Percentiles rank a stretch among this genome's conserved stretches.
phyloP scores from a whole-genome alignment of 2,888 invertebrate species.

The Caenorhabditis afra region DNA sequence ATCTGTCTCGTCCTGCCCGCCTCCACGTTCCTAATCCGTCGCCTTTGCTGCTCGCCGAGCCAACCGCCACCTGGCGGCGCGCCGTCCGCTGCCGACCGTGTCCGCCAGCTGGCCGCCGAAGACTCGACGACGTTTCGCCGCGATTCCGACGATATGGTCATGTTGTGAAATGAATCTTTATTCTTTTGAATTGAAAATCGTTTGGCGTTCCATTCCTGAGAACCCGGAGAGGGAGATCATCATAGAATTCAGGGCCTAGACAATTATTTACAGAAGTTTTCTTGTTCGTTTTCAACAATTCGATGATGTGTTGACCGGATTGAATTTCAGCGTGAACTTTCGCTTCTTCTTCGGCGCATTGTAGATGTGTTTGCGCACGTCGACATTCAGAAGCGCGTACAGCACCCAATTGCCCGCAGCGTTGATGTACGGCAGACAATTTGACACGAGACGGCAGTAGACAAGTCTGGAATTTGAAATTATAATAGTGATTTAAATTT shows the following conservation, averaged over 20 bases:
- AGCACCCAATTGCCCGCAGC: constrained; percentile 77
- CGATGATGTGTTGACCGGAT: constrained; percentile 50
- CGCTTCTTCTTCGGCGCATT: constrained; percentile 61
- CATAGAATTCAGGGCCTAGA: background rate
- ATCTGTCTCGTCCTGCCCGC: constrained; percentile 57
- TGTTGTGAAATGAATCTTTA: constrained; percentile 48
- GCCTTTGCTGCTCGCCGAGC: constrained; percentile 24
- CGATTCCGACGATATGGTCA: constrained; percentile 57
- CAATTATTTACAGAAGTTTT: no score
- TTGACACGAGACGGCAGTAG: constrained; percentile 70
- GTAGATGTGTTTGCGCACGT: constrained; percentile 75
- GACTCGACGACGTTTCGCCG: constrained; percentile 36
- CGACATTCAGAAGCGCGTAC: constrained; percentile 75
- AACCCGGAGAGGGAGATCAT: constrained; percentile 25
- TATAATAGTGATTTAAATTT: no score
- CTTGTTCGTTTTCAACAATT: constrained; percentile 8
- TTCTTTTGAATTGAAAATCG: no score
- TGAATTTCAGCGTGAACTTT: constrained; percentile 51
- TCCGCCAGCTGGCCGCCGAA: constrained; percentile 48
- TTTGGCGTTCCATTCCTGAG: constrained; percentile 4
- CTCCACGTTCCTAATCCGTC: constrained; percentile 35
- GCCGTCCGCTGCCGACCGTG: constrained; percentile 32
- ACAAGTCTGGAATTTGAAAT: constrained; percentile 57
- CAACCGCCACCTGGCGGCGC: constrained; percentile 9
- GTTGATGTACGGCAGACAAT: constrained; percentile 76